Conservation (phyloP, 2,113 vertebrate genomes). For the Corvus cornix region DNA sequence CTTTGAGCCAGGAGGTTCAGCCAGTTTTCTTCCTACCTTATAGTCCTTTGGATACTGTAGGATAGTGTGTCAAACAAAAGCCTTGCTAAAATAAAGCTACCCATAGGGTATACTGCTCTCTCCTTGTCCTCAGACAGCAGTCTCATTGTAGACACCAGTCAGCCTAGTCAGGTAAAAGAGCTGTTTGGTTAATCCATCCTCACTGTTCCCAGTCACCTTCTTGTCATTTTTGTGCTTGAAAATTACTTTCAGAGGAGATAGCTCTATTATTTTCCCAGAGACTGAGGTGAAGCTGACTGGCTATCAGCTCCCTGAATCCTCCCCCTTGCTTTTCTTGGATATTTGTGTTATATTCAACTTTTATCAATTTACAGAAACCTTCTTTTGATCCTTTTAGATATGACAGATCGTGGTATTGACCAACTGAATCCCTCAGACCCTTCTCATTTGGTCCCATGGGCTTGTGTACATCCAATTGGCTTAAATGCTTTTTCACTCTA, state of each 20-base stretch:
- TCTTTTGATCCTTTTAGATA: neutral
- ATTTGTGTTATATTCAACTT: neutral
- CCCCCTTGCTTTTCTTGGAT: neutral
- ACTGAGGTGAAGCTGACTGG: neutral
- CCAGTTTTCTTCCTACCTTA: neutral
- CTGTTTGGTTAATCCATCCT: neutral
- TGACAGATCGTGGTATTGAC: neutral
- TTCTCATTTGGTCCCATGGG: neutral
- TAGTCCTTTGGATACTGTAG: neutral
- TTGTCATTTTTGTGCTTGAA: neutral
- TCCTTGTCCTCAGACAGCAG: neutral
- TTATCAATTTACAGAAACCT: neutral
- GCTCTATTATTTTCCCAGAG: neutral
- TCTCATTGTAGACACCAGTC: neutral
- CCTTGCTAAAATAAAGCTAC: neutral
- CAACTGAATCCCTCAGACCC: neutral
- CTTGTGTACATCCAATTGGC: neutral
- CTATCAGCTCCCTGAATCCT: neutral
- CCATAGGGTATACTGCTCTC: neutral
- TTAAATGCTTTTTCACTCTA: neutral
- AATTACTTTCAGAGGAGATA: neutral
- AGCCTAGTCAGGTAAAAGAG: neutral
- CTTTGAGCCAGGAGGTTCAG: neutral
- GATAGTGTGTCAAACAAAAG: neutral
- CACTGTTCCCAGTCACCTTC: neutral